Evolutionary conservation across 2,113 vertebrate species (phyloP).

Genomic region (Zapornia atra): DNA sequence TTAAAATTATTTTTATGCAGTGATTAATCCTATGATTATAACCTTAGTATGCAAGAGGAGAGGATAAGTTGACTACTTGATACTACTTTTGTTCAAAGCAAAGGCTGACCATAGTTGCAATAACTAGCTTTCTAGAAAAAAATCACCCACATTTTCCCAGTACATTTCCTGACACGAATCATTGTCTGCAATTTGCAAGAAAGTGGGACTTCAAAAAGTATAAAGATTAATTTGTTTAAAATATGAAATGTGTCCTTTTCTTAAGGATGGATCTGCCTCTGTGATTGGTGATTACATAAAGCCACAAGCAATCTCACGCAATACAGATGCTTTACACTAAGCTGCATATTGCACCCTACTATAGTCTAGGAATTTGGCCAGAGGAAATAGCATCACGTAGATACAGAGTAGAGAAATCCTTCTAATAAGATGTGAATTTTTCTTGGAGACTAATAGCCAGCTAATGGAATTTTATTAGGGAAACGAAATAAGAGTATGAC

Average conservation of each 20-base stretch:
- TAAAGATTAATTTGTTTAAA: neutral
- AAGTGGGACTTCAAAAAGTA: neutral
- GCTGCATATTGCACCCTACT: neutral
- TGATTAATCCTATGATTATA: neutral
- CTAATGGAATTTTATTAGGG: neutral
- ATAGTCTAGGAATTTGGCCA: neutral
- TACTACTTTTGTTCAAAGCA: neutral
- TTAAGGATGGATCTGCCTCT: neutral
- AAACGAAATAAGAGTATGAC: neutral
- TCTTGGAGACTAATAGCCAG: neutral
- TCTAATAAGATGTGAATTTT: neutral
- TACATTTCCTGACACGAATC: neutral
- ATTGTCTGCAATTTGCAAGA: neutral
- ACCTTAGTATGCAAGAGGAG: neutral
- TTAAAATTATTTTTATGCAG: neutral
- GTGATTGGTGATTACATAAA: neutral
- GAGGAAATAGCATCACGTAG: neutral
- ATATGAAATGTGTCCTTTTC: neutral
- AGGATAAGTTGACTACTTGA: neutral
- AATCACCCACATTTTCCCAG: neutral
- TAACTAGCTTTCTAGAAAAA: neutral
- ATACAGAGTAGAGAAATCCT: neutral
- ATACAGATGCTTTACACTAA: neutral
- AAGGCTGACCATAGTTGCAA: neutral
- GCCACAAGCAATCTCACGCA: neutral